A percentile compares a stretch with the other conserved stretches of the same genome.
These are phyloP conservation scores for Microcaecilia unicolor DNA, from an alignment of 2,797 vertebrate genomes.

Conservation along the genomic window DNA sequence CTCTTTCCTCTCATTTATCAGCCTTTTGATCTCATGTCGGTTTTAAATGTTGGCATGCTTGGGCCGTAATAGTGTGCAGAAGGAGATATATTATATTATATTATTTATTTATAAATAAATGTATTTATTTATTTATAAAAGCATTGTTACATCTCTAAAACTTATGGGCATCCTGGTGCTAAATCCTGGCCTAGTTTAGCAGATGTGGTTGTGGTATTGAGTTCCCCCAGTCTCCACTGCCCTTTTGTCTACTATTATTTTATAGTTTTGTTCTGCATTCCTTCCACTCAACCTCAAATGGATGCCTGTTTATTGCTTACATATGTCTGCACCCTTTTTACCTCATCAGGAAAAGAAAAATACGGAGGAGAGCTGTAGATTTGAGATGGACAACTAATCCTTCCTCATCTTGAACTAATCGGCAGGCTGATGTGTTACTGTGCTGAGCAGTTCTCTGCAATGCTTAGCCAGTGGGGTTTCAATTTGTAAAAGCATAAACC, in stretches of 20 bases:
- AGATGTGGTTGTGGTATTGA: conserved; percentile 72
- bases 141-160: conserved; percentile 53
- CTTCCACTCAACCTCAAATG: conserved; percentile 80
- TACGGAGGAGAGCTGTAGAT: conserved; percentile 72
- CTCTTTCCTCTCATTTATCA: conserved; percentile 86
- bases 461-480: conserved; percentile 91
- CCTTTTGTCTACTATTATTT: conserved; percentile 90
- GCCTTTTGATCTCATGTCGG: conserved; percentile 89
- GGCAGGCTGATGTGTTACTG: conserved; percentile 73
- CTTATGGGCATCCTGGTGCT: conserved; percentile 44
- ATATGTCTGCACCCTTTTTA: conserved; percentile 91
- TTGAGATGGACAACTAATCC: conserved; percentile 78
- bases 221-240: conserved; percentile 56
- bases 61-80: conserved; percentile 60
- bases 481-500: conserved; percentile 99
- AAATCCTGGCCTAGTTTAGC: conserved; percentile 51
- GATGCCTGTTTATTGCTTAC: conserved; percentile 98
- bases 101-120: too few relatives aligned
- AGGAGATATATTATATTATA: too few relatives aligned
- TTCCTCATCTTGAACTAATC: conserved; percentile 99
- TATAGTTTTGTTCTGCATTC: conserved; percentile 99
- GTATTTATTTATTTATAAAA: too few relatives aligned
- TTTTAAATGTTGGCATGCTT: conserved; percentile 60
- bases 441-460: conserved; percentile 58
- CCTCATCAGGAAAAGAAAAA: conserved; percentile 94